Conservation (phyloP, 1,140 invertebrate genomes). For the Nebria ingens region DNA sequence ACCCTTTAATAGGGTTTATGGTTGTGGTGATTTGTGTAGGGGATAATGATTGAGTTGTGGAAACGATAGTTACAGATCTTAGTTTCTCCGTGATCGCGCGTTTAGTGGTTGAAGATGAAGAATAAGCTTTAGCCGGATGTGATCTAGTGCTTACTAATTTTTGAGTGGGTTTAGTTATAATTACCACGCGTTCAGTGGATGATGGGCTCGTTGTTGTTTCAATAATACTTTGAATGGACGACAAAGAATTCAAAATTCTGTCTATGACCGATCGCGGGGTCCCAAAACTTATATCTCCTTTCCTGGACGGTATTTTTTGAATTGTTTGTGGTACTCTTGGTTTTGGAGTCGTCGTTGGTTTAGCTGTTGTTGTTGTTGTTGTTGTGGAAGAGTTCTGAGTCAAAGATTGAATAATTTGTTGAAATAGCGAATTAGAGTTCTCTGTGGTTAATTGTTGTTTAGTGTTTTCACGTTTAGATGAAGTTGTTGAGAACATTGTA, state of each 20-base stretch:
- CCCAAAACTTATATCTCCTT: constrained; percentile 1
- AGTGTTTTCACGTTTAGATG: not conserved
- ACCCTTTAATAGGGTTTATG: constrained; percentile 20
- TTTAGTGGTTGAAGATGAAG: constrained; percentile 23
- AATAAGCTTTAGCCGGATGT: constrained; percentile 22
- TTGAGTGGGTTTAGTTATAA: constrained; percentile 14
- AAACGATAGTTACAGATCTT: constrained; percentile 17
- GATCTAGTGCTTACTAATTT: constrained; percentile 23
- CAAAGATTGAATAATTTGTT: not conserved
- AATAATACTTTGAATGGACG: constrained; percentile 24
- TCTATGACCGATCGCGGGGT: constrained; percentile 25
- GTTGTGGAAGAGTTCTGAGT: not conserved
- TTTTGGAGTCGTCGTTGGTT: constrained; percentile 14
- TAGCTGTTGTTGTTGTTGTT: constrained; percentile 24
- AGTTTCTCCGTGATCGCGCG: constrained; percentile 1
- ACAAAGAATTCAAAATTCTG: constrained; percentile 30
- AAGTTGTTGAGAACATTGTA: not conserved
- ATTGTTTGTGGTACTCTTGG: constrained; percentile 15
- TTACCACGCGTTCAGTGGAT: not conserved
- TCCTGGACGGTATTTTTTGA: not conserved
- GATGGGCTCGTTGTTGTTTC: not conserved
- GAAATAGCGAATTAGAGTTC: not conserved
- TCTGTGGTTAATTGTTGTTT: not conserved
- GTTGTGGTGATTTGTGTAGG: constrained; percentile 21
- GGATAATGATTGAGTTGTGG: constrained; percentile 15